These are phyloP conservation scores for Turnix velox DNA, from an alignment of 2,113 vertebrate species.

Conservation along the genomic window DNA sequence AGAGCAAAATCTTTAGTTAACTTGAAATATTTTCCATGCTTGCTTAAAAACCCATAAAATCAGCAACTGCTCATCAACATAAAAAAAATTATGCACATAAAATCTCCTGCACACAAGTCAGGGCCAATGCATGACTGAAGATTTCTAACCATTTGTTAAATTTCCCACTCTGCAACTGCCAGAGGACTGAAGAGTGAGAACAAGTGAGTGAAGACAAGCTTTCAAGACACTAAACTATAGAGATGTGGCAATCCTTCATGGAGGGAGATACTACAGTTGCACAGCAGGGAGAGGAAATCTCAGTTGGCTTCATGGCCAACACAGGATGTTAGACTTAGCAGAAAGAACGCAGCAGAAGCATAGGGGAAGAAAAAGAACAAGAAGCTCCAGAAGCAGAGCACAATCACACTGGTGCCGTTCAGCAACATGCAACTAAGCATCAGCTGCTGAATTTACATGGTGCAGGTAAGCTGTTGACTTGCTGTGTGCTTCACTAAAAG, in stretches of 20 bases:
- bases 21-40: constrained; percentile 42
- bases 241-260: neutral
- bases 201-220: neutral
- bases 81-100: neutral
- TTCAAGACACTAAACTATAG: constrained; percentile 27
- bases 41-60: constrained; percentile 26
- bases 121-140: neutral
- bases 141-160: constrained; percentile 26
- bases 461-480: neutral
- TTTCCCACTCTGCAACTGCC: neutral
- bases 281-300: neutral
- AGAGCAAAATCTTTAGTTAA: neutral
- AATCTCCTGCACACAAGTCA: constrained; percentile 14
- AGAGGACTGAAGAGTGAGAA: neutral
- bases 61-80: constrained; percentile 19
- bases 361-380: neutral
- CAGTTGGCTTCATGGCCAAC: neutral
- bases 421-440: neutral
- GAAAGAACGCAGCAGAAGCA: neutral
- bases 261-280: neutral
- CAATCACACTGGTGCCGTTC: neutral
- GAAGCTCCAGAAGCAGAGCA: neutral
- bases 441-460: neutral
- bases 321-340: neutral
- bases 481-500: neutral